A percentile compares a stretch with the other conserved stretches of the same genome.
Evolutionary conservation across 2,113 vertebrate genomes (phyloP).

Genomic region (Hystrix cristata): DNA sequence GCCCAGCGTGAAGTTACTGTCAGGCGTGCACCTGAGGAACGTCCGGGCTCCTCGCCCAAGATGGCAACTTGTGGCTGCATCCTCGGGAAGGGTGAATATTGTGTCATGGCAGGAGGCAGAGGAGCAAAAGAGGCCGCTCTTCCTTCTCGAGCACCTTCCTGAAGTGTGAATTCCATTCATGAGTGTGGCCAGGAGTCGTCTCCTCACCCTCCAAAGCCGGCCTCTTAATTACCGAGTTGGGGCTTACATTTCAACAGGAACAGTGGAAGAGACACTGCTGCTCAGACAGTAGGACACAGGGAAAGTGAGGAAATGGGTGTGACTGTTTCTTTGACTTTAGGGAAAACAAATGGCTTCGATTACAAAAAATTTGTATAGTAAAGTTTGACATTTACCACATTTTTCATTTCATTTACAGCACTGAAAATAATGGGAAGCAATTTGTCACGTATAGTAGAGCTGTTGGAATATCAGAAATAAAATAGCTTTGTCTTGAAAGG

Average conservation of each 20-base stretch:
- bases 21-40: neutral
- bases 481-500: neutral
- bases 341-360: conserved; percentile 66
- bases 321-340: conserved; percentile 12
- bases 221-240: neutral
- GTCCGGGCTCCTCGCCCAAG: neutral
- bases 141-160: neutral
- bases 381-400: conserved; percentile 29
- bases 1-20: neutral
- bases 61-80: neutral
- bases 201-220: neutral
- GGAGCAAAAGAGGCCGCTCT: neutral
- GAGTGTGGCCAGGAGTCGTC: no score
- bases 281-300: neutral
- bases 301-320: neutral
- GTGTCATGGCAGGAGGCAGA: neutral
- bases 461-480: neutral
- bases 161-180: neutral
- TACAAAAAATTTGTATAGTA: neutral
- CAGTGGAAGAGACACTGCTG: neutral
- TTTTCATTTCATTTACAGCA: conserved; percentile 17
- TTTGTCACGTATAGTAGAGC: neutral
- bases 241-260: neutral
- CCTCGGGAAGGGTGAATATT: neutral
- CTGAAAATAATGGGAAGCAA: neutral